phyloP scores from a whole-genome alignment of 2,797 vertebrate genomes.

The Craterocephalus amniculus region DNA sequence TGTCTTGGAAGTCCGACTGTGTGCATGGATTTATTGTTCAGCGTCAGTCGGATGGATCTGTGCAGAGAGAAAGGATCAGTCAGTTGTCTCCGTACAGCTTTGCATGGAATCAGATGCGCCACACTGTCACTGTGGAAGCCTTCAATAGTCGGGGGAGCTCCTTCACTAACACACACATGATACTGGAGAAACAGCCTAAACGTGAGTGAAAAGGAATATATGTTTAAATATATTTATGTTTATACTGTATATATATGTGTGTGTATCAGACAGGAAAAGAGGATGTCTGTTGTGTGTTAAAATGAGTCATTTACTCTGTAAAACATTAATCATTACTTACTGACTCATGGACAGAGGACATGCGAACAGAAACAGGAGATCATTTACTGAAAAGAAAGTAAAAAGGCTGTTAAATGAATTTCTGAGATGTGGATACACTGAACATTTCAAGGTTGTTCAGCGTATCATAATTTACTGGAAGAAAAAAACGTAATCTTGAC shows the following conservation, averaged over 20 bases:
- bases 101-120: slow-evolving; percentile 81
- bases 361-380: background rate
- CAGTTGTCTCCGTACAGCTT: slow-evolving; percentile 83
- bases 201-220: slow-evolving; percentile 68
- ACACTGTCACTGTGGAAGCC: slow-evolving; percentile 86
- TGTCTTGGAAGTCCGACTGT: slow-evolving; percentile 78
- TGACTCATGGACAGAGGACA: slow-evolving; percentile 2
- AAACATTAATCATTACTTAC: background rate
- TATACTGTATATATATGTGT: too few species aligned
- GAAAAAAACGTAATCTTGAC: too few species aligned
- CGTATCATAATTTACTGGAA: too few species aligned
- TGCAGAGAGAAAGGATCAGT: slow-evolving; percentile 72
- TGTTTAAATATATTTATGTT: too few species aligned
- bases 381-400: slow-evolving; percentile 9
- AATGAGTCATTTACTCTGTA: too few species aligned
- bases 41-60: slow-evolving; percentile 70
- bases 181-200: slow-evolving; percentile 81
- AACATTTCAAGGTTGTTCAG: too few species aligned
- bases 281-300: too few species aligned
- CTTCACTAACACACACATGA: slow-evolving; percentile 86
- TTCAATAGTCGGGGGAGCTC: slow-evolving; percentile 90
- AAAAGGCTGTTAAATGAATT: too few species aligned
- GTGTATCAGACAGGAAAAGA: too few species aligned
- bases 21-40: slow-evolving; percentile 85
- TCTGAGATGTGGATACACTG: too few species aligned